These are phyloP conservation scores for Leucophora obtusa DNA, from an alignment of 2,888 invertebrate species.

Conservation along the genomic window DNA sequence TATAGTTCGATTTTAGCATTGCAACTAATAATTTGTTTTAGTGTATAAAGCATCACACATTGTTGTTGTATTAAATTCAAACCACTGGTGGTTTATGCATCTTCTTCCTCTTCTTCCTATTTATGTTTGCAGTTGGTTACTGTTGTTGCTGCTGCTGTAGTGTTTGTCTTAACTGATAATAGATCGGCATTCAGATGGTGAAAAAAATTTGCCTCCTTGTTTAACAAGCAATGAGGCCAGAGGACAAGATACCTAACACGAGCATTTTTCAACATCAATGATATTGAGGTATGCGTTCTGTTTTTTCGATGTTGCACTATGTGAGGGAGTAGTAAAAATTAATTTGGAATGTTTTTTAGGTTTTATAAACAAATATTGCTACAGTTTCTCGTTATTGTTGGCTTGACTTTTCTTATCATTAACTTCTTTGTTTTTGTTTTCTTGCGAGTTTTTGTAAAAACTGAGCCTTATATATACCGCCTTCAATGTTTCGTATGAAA, in stretches of 20 bases:
- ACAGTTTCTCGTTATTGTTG: conserved; percentile 32
- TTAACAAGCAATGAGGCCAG: conserved; percentile 69
- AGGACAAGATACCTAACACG: conserved; percentile 69
- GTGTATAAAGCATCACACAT: neutral
- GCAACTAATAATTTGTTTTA: too few relatives aligned
- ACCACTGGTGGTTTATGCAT: conserved; percentile 47
- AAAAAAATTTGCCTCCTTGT: conserved; percentile 68
- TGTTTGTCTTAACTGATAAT: conserved; percentile 64
- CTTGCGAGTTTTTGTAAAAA: conserved; percentile 35
- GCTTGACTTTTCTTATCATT: conserved; percentile 47
- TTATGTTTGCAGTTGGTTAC: conserved; percentile 17
- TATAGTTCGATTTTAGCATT: too few relatives aligned
- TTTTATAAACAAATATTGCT: conserved; percentile 47
- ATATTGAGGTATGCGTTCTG: conserved; percentile 60
- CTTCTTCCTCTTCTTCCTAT: conserved; percentile 34
- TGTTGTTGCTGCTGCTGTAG: conserved; percentile 33
- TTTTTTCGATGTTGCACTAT: conserved; percentile 22
- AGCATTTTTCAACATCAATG: conserved; percentile 64
- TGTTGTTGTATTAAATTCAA: conserved; percentile 35
- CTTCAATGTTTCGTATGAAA: conserved; percentile 26
- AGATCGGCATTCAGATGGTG: conserved; percentile 67
- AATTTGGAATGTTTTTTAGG: conserved; percentile 58
- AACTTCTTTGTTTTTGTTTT: conserved; percentile 6
- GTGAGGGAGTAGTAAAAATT: conserved; percentile 65
- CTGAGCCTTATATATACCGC: conserved; percentile 43